Base-by-base conservation (phyloP, 2,888 invertebrate genomes). In the Homarus gammarus region DNA sequence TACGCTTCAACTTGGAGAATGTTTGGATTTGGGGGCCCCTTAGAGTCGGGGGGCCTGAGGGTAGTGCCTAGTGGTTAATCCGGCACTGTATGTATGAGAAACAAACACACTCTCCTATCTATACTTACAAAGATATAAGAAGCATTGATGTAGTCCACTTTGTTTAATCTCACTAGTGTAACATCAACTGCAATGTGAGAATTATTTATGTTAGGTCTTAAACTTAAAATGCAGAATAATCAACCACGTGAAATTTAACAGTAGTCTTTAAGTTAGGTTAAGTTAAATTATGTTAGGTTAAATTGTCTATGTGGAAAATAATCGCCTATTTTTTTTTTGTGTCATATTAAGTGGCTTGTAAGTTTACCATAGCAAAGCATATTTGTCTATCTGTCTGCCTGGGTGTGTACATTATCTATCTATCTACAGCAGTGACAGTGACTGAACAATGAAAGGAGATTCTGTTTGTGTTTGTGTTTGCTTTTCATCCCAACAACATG, bases 101-200 rank as follows among this genome's bases (percentile, higher is more conserved):
- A 10, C 68, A 27, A 3, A 31, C 68, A 68, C 33, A 73, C 27
- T 31, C 33, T 31, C 36, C 22, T 22, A 73, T 1, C n/a, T 36
- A 61, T 56, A 51, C 82, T 82, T 68, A 82, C 82, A 64, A 82
- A 12, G 8, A 82, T 15, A 82, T 68, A 82, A 15, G 82, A 82
- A 27, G 82, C 82, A 8, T 82, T 82, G 38, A 82, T 82, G 27
- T 82, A 82, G 0, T 82, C 68, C 2, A 82, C 82, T 2, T 64
- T 10, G 0, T 1, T n/a, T 3, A 82, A 15, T 38, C 31, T 61
- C 38, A 82, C 82, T 27, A 82, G 31, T 12, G 82, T 82, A 15
- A 40, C 36, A 27, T 82, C 82, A 64, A 64, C 82, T 82, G 56
- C 0, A 64, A 68, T 44, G 44, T 44, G 40, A 15, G 1, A 49